Conservation (phyloP, 2,797 vertebrate genomes). For the Heliangelus exortis region DNA sequence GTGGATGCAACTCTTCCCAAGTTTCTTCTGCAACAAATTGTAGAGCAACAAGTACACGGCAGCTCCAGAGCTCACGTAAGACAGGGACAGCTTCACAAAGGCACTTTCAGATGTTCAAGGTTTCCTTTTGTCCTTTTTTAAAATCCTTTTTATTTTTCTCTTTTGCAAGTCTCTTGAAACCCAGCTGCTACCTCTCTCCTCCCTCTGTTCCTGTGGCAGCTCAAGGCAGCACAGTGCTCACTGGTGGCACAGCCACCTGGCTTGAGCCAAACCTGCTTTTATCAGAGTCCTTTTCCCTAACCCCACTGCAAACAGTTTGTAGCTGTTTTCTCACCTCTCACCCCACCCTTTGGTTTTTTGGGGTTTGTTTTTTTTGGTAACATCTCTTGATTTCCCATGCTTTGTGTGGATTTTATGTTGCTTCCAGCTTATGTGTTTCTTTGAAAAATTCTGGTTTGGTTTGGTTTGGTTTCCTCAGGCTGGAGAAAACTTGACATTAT, state of each 20-base stretch:
- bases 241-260: neutral
- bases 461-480: neutral
- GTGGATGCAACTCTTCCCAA: neutral
- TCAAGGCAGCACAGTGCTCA: neutral
- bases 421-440: neutral
- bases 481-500: neutral
- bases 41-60: neutral
- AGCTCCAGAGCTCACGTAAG: neutral
- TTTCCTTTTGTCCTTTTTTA: conserved; percentile 31
- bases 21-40: conserved; percentile 13
- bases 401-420: neutral
- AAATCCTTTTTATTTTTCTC: neutral
- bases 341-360: neutral
- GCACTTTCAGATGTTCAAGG: conserved; percentile 22
- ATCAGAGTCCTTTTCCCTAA: neutral
- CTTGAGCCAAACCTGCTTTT: neutral
- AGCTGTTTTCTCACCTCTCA: neutral
- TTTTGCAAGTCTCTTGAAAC: neutral
- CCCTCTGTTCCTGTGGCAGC: accelerated
- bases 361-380: neutral
- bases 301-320: neutral
- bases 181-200: neutral
- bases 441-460: neutral
- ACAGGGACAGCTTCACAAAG: conserved; percentile 12
- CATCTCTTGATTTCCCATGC: neutral